Conservation (phyloP, 2,797 vertebrate species). For the Sitta carolinensis region DNA sequence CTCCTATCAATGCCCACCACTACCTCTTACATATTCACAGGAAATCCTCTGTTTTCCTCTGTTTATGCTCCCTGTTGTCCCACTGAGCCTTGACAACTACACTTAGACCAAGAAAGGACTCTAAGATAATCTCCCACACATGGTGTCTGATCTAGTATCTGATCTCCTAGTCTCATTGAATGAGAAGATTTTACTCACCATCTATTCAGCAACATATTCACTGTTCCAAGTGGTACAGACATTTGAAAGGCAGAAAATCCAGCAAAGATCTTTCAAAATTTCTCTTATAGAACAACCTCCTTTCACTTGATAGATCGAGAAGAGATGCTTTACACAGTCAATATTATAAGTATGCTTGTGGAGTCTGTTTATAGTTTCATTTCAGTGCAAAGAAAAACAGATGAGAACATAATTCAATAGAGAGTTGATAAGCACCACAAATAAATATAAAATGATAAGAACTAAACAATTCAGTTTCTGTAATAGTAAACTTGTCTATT, state of each 20-base stretch:
- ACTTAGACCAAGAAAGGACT: neutral
- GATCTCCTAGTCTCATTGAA: neutral
- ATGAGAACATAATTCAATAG: slow-evolving; percentile 5
- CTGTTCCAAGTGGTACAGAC: neutral
- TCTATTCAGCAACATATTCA: neutral
- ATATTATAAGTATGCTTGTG: neutral
- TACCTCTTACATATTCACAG: neutral
- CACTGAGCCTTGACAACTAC: neutral
- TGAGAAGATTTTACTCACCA: neutral
- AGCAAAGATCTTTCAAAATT: neutral
- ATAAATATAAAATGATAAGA: slow-evolving; percentile 11
- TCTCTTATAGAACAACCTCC: neutral
- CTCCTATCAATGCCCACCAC: neutral
- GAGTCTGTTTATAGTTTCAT: neutral
- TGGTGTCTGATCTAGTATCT: neutral
- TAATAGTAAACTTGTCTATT: neutral
- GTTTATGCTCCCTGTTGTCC: neutral
- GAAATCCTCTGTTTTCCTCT: slow-evolving; percentile 1
- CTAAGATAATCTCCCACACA: slow-evolving; percentile 2
- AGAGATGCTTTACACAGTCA: neutral
- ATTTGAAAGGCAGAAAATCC: neutral
- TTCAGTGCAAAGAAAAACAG: slow-evolving; percentile 28
- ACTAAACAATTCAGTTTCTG: slow-evolving; percentile 2
- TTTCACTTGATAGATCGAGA: neutral
- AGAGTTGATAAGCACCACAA: slow-evolving; percentile 10